A percentile compares a stretch with the other conserved stretches of the same genome.
These are phyloP conservation scores for Chromoteleia sp. DNA, from an alignment of 2,888 invertebrate species.

Conservation along the genomic window DNA sequence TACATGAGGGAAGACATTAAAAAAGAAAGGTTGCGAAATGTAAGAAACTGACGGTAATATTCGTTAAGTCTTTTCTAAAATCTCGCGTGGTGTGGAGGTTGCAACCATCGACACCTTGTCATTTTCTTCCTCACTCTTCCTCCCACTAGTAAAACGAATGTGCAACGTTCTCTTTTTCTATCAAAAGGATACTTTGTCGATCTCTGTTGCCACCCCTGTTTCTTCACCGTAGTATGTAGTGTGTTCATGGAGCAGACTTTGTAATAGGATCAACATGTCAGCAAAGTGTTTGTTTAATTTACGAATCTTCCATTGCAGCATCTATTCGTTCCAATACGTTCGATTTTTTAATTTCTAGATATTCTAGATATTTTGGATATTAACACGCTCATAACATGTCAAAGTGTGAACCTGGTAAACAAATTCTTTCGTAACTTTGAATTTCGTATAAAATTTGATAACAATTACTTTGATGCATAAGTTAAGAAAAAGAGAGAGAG, in stretches of 20 bases:
- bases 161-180: slow-evolving; percentile 29
- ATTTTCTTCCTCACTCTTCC: slow-evolving; percentile 53
- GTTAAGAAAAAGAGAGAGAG: too few relatives aligned
- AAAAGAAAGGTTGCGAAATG: slow-evolving; percentile 57
- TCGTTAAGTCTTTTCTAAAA: slow-evolving; percentile 82
- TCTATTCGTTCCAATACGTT: slow-evolving; percentile 40
- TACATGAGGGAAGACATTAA: slow-evolving; percentile 5
- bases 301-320: slow-evolving; percentile 71
- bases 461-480: too few relatives aligned
- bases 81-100: slow-evolving; percentile 76
- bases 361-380: too few relatives aligned
- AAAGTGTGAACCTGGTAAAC: too few relatives aligned
- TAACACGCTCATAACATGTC: too few relatives aligned
- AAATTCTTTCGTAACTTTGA: too few relatives aligned
- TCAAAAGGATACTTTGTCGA: slow-evolving; percentile 51
- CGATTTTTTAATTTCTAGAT: slow-evolving; percentile 51
- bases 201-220: slow-evolving; percentile 46
- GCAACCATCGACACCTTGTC: slow-evolving; percentile 72
- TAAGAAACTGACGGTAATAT: slow-evolving; percentile 82
- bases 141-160: slow-evolving; percentile 25
- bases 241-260: slow-evolving; percentile 37
- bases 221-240: slow-evolving; percentile 10
- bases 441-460: too few relatives aligned
- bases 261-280: slow-evolving; percentile 81
- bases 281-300: slow-evolving; percentile 82